Percentiles rank a stretch among this genome's conserved stretches.
These are phyloP conservation scores for Amitus sp. DNA, from an alignment of 2,888 invertebrate genomes.

Conservation along the genomic window DNA sequence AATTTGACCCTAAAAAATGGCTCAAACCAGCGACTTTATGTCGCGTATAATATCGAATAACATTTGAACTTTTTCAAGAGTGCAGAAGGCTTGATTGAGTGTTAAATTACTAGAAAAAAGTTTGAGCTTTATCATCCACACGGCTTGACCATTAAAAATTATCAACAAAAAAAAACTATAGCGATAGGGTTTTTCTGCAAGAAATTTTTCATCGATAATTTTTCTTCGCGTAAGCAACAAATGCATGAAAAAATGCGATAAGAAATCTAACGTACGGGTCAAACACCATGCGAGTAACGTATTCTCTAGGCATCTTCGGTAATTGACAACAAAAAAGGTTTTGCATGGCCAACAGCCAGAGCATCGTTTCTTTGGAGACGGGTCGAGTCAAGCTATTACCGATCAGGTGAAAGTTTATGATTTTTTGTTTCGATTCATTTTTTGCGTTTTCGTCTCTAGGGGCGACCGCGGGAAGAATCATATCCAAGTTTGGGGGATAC, in stretches of 20 bases:
- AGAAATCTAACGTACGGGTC: slow-evolving; percentile 93
- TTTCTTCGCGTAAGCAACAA: too few species aligned
- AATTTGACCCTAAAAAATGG: too few species aligned
- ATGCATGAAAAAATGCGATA: too few species aligned
- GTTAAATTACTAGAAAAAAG: too few species aligned
- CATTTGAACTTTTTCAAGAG: too few species aligned
- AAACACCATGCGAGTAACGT: slow-evolving; percentile 94
- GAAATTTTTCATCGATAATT: too few species aligned
- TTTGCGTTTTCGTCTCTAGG: slow-evolving; percentile 93
- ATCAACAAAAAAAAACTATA: too few species aligned
- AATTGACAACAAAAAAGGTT: slow-evolving; percentile 96
- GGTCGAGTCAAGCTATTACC: slow-evolving; percentile 90
- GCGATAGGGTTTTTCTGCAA: too few species aligned
- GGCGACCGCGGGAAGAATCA: slow-evolving; percentile 83
- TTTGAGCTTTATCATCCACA: too few species aligned
- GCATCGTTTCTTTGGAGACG: slow-evolving; percentile 89
- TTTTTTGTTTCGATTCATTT: slow-evolving; percentile 85
- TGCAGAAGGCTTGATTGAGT: too few species aligned
- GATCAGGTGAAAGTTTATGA: slow-evolving; percentile 93
- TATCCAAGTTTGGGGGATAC: slow-evolving; percentile 86
- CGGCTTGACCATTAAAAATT: too few species aligned
- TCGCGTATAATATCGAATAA: slow-evolving; percentile 68
- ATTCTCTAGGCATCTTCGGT: slow-evolving; percentile 97
- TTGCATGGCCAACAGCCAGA: slow-evolving; percentile 93
- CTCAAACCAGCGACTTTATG: too few species aligned